Conservation (phyloP, 2,113 vertebrate genomes). For the Sapajus apella region DNA sequence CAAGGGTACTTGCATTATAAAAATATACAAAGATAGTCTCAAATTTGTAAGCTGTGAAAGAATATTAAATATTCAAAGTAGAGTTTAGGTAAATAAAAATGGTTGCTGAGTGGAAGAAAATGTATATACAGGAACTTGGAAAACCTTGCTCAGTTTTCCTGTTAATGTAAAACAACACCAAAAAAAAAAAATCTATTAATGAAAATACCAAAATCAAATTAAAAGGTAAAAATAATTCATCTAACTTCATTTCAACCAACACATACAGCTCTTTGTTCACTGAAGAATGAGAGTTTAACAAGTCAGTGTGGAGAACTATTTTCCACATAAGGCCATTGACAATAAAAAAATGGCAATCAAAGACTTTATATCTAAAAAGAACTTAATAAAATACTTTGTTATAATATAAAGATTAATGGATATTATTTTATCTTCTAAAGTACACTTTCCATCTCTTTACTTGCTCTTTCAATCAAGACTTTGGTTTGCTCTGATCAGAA, state of each 20-base stretch:
- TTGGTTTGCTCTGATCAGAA: background rate
- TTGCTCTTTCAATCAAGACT: background rate
- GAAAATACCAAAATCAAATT: background rate
- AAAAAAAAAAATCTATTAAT: background rate
- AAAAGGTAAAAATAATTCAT: conserved; percentile 27
- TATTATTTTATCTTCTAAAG: background rate
- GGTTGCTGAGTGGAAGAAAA: background rate
- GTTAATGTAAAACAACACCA: background rate
- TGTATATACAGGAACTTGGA: background rate
- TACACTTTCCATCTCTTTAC: background rate
- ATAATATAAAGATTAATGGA: background rate
- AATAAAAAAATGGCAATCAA: conserved; percentile 34
- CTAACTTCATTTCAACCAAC: conserved; percentile 13
- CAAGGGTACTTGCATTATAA: background rate
- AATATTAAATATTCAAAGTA: conserved; percentile 49
- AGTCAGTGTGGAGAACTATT: background rate
- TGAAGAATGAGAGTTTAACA: conserved; percentile 19
- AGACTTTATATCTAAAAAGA: background rate
- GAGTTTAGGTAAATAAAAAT: conserved; percentile 15
- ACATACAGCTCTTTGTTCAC: background rate
- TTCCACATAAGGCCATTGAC: background rate
- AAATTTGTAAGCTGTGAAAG: background rate
- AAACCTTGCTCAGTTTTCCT: conserved; percentile 3
- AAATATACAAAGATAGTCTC: background rate
- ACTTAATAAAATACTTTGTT: background rate